Percentiles rank a stretch among this genome's conserved stretches.
Conservation (phyloP, 2,113 vertebrate genomes). For the Callocephalon fimbriatum region DNA sequence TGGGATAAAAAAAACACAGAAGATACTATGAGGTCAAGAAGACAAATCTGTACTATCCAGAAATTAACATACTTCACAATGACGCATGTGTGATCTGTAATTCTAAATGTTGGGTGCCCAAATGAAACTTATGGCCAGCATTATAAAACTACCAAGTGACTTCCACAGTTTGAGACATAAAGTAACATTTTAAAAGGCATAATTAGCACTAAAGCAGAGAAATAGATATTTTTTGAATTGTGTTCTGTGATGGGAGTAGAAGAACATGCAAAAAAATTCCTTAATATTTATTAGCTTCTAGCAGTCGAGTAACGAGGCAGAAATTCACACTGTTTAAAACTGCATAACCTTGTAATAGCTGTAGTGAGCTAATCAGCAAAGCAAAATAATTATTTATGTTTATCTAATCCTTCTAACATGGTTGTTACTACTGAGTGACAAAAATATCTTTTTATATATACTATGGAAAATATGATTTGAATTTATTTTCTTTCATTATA, state of each 20-base stretch:
- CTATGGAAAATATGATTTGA: background rate
- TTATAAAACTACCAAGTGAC: background rate
- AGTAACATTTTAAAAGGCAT: background rate
- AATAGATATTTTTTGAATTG: background rate
- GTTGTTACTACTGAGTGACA: background rate
- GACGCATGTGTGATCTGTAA: background rate
- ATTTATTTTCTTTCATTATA: background rate
- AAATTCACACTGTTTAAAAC: background rate
- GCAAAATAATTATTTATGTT: background rate
- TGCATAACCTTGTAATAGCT: background rate
- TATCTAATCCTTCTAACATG: background rate
- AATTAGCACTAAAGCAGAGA: background rate
- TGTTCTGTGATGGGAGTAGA: background rate
- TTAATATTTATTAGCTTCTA: background rate
- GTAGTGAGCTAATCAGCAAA: background rate
- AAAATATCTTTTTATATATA: background rate
- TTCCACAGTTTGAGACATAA: background rate
- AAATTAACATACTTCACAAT: background rate
- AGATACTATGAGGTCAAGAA: background rate
- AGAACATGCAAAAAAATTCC: background rate
- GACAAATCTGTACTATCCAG: background rate
- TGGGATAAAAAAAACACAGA: background rate
- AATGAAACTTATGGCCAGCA: background rate
- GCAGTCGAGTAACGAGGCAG: background rate
- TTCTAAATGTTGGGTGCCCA: background rate